A percentile compares a stretch with the other conserved stretches of the same genome.
Evolutionary conservation across 2,797 vertebrate species (phyloP).

Genomic region (Schizopygopsis malacanthus): DNA sequence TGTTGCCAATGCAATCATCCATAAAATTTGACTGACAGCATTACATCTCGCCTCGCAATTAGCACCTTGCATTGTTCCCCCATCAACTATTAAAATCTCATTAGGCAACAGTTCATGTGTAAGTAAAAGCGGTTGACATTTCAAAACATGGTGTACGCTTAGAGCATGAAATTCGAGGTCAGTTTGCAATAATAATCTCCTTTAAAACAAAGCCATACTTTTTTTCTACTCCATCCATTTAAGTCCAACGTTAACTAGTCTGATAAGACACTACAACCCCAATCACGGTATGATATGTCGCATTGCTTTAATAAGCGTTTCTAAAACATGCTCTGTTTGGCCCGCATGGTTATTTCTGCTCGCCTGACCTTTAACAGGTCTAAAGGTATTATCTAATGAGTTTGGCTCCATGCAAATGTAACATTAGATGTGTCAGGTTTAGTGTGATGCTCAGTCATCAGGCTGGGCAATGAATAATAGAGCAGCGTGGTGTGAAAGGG

Average conservation of each 20-base stretch:
- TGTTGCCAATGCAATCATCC: background rate
- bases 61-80: constrained; percentile 22
- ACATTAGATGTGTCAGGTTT: constrained; percentile 46
- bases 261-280: background rate
- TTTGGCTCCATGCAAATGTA: constrained; percentile 55
- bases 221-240: background rate
- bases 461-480: constrained; percentile 41
- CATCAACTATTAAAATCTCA: constrained; percentile 26
- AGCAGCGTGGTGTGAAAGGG: constrained; percentile 29
- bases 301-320: constrained; percentile 41
- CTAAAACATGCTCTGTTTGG: constrained; percentile 36
- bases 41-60: background rate
- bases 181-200: background rate
- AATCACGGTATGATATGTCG: constrained; percentile 49
- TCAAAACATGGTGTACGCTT: background rate
- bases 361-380: constrained; percentile 52
- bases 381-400: constrained; percentile 54
- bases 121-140: background rate
- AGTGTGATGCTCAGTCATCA: constrained; percentile 43
- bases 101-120: constrained; percentile 29
- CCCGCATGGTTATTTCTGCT: constrained; percentile 46
- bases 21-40: constrained; percentile 9
- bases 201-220: background rate
- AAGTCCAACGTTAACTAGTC: constrained; percentile 1
- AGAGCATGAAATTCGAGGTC: background rate